A percentile compares a stretch with the other conserved stretches of the same genome.
Evolutionary conservation across 1,140 invertebrate genomes (phyloP).

Genomic region (Trinorchestia longiramus): DNA sequence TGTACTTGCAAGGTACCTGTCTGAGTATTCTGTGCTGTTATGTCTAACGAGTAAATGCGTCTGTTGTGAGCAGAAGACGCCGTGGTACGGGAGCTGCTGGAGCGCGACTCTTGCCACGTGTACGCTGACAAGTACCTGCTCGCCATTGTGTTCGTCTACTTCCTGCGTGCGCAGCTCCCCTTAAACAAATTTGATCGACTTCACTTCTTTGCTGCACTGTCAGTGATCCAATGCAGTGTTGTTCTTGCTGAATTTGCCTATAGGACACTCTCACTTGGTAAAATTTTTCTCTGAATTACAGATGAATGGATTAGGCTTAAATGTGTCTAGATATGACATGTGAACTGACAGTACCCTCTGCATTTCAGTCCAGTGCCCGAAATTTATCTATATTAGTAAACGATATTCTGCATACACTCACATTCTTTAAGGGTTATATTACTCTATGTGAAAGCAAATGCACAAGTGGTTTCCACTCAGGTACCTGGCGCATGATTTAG

Average conservation of each 20-base stretch:
- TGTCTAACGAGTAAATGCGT: neutral
- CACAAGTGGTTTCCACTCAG: conserved; percentile 67
- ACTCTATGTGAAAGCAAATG: neutral
- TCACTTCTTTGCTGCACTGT: conserved; percentile 76
- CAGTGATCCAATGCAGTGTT: conserved; percentile 68
- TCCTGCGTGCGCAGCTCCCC: conserved; percentile 73
- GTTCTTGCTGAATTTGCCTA: neutral
- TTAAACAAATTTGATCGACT: conserved; percentile 72
- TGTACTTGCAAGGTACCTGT: neutral
- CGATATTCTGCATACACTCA: neutral
- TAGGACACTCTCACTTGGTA: neutral
- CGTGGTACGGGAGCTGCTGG: conserved; percentile 68
- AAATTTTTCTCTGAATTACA: neutral
- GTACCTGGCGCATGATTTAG: conserved; percentile 76
- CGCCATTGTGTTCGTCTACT: conserved; percentile 76
- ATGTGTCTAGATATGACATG: too few relatives aligned
- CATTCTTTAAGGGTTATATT: neutral
- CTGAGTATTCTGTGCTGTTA: neutral
- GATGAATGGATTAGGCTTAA: too few relatives aligned
- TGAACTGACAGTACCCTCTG: neutral
- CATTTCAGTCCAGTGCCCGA: too few relatives aligned
- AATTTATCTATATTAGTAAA: too few relatives aligned
- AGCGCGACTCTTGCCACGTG: conserved; percentile 69
- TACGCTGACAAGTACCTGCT: conserved; percentile 74
- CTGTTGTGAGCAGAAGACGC: conserved; percentile 57